Conservation (phyloP, 2,113 vertebrate genomes). For the Andinoacara biseriatus region DNA sequence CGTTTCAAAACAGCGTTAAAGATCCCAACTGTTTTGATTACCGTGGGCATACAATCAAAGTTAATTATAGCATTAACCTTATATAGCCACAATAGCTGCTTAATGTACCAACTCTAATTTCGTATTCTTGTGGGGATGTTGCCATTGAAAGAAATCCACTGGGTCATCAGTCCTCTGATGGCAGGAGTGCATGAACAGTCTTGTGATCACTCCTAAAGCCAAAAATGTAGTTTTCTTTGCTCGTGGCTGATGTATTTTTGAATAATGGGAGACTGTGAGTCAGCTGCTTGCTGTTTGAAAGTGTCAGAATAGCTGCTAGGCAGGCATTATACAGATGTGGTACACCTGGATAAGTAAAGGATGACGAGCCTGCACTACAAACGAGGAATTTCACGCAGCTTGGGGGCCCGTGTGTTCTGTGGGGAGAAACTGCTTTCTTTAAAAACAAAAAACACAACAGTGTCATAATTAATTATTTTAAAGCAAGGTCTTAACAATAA, state of each 20-base stretch:
- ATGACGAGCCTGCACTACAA: background rate
- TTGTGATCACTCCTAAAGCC: background rate
- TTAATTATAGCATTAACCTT: background rate
- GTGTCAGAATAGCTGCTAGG: background rate
- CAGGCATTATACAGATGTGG: background rate
- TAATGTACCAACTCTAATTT: constrained; percentile 8
- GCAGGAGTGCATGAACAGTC: background rate
- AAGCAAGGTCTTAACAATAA: background rate
- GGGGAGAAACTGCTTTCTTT: too few relatives aligned
- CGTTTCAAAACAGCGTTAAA: background rate
- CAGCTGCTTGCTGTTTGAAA: background rate
- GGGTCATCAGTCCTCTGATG: background rate
- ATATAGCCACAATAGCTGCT: constrained; percentile 1
- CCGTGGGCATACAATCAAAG: background rate
- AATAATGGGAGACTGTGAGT: background rate
- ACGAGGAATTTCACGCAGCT: background rate
- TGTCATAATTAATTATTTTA: too few relatives aligned
- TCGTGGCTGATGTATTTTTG: background rate
- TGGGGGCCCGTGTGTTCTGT: too few relatives aligned
- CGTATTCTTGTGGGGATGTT: background rate
- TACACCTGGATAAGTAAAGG: background rate
- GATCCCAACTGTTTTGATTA: background rate
- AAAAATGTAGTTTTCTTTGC: background rate
- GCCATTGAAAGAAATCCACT: background rate
- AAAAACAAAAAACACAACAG: too few relatives aligned